Evolutionary conservation across 2,888 invertebrate genomes (phyloP), one percentile per base, ranked within the genome.

Genomic region (Petrophora chlorosata): DNA sequence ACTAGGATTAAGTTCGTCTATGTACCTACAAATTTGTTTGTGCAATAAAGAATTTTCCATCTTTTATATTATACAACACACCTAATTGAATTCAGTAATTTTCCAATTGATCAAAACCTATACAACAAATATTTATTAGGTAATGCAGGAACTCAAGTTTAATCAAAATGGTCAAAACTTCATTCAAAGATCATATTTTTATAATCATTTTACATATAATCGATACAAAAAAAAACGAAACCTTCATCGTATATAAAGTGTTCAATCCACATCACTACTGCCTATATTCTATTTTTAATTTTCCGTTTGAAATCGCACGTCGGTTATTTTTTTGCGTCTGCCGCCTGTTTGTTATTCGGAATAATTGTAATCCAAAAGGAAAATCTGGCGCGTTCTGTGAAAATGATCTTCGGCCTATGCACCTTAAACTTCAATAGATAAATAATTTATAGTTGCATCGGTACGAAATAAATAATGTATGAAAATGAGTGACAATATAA

Each of bases 401-500:
- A 16, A 30, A 29, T 3, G 5, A 19, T 30, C 8, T 30, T 13
- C 1, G 3, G 10, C 10, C 3, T 10, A 5, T 16, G 9, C 2
- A 14, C 12, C 26, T 19, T 22, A 26, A 25, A 14, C 14, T 43
- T 35, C 45, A 17, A 40, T 9, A n/a, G n/a, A n/a, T n/a, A 12
- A 53, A 33, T 39, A 47, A 51, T 30, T 48, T 25, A 16, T 41
- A 25, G n/a, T 28, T 42, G 35, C 25, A 5, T 34, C 22, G 7
- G 3, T 23, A 9, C 0, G 25, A 5, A 29, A 23, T 14, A 28
- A 53, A 51, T 59, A 63, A 66, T 66, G 65, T 54, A 58, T 41
- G 38, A 81, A 82, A 68, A 92, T 92, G 92, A 91, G 92, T 70
- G 91, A 92, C 71, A 94, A 92, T 71, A 94, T 95, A 38, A 93